phyloP scores from a whole-genome alignment of 2,113 vertebrate species.

The Saccopteryx leptura region DNA sequence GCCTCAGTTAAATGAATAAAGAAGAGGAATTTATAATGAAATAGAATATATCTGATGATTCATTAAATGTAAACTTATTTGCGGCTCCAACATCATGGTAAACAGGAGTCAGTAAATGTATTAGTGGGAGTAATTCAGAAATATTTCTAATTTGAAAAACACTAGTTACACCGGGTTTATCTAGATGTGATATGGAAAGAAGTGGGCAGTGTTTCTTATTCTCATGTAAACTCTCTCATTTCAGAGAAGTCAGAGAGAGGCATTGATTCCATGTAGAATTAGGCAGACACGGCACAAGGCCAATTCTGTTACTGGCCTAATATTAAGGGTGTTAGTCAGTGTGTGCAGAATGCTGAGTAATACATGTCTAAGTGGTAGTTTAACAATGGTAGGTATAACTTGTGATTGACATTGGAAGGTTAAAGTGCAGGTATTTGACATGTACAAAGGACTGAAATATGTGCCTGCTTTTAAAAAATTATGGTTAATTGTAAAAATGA shows the following conservation, averaged over 20 bases:
- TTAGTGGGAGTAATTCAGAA: conserved; percentile 70
- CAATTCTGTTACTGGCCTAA: not conserved
- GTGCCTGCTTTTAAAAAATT: not conserved
- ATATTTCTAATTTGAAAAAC: conserved; percentile 63
- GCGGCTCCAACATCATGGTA: conserved; percentile 66
- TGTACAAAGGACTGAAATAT: conserved; percentile 20
- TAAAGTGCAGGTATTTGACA: conserved; percentile 25
- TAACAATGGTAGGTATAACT: not conserved
- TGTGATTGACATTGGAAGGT: conserved; percentile 1
- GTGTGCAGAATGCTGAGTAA: conserved; percentile 35
- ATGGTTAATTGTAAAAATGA: not conserved
- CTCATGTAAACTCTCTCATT: conserved; percentile 38
- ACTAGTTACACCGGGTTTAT: conserved; percentile 1
- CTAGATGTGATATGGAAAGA: not conserved
- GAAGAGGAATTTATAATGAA: conserved; percentile 61
- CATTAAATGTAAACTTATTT: conserved; percentile 70
- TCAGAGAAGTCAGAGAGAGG: conserved; percentile 12
- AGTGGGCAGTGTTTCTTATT: conserved; percentile 4
- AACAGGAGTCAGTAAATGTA: conserved; percentile 63
- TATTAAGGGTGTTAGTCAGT: not conserved
- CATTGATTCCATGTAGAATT: conserved; percentile 16
- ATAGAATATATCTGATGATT: conserved; percentile 44
- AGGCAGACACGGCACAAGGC: conserved; percentile 25
- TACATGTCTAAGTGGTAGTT: not conserved
- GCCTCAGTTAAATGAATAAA: conserved; percentile 65